Conservation (phyloP, 1,140 invertebrate genomes). For the Cherax quadricarinatus region DNA sequence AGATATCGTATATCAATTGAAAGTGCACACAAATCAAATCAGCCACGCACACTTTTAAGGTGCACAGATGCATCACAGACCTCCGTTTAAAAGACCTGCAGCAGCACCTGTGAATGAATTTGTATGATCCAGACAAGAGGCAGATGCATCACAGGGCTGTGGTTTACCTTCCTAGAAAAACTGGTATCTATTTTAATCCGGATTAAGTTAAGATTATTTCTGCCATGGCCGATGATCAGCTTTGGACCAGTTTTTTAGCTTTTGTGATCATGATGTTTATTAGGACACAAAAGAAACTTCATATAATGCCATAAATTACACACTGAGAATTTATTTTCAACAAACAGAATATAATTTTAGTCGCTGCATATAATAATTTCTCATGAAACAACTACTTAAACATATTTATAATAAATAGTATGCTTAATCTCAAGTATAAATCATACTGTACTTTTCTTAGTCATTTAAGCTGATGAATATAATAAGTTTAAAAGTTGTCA, state of each 20-base stretch:
- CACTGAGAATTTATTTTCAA: neutral
- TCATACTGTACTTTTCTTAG: too few relatives aligned
- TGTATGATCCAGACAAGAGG: neutral
- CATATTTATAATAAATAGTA: too few relatives aligned
- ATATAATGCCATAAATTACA: neutral
- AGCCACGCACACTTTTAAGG: neutral
- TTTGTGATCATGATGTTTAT: neutral
- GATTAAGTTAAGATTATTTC: neutral
- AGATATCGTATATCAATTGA: neutral
- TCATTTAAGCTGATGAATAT: too few relatives aligned
- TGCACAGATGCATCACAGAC: neutral
- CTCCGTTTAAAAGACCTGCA: neutral
- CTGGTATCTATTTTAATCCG: neutral
- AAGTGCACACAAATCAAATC: neutral
- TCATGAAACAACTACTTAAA: too few relatives aligned
- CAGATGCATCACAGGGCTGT: neutral
- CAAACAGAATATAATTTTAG: neutral
- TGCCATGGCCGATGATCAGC: too few relatives aligned
- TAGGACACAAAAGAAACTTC: neutral
- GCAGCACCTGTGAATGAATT: neutral
- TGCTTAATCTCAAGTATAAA: too few relatives aligned
- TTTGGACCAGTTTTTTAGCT: neutral
- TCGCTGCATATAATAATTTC: neutral
- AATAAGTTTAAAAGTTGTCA: too few relatives aligned
- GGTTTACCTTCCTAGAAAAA: neutral